Evolutionary conservation across 2,797 vertebrate genomes (phyloP).

Genomic region (Champsocephalus gunnari): DNA sequence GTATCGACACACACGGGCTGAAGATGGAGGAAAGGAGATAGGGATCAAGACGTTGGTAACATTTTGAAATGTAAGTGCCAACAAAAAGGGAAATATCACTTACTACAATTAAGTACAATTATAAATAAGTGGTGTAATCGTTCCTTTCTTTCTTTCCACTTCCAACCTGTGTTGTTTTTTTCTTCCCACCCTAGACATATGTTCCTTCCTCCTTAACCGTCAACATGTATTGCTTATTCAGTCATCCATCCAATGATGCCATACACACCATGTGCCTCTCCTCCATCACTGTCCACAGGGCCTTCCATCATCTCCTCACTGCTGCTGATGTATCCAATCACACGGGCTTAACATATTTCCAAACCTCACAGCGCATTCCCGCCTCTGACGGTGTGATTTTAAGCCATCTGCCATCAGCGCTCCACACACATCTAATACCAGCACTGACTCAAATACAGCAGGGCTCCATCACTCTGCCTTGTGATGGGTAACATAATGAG

Average conservation of each 20-base stretch:
- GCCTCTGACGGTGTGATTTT: conserved; percentile 10
- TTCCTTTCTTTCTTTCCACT: not conserved
- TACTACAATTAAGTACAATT: too few relatives aligned
- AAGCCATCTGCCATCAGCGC: conserved; percentile 20
- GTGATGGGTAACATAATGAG: conserved; percentile 3
- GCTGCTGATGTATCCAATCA: not conserved
- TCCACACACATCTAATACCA: conserved; percentile 26
- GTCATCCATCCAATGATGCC: too few relatives aligned
- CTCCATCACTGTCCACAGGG: not conserved
- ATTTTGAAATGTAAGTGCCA: too few relatives aligned
- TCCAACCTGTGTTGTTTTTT: not conserved
- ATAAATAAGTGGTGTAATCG: conserved; percentile 3
- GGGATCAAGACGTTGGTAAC: not conserved
- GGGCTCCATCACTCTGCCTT: conserved; percentile 3
- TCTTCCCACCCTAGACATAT: not conserved
- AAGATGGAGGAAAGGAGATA: conserved; percentile 14
- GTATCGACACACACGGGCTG: conserved; percentile 15
- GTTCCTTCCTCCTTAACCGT: too few relatives aligned
- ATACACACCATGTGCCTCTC: too few relatives aligned
- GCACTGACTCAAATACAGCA: conserved; percentile 19
- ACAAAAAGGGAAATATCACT: too few relatives aligned
- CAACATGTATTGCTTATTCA: too few relatives aligned
- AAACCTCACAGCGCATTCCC: conserved; percentile 3
- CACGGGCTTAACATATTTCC: not conserved
- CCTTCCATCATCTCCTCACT: not conserved